Evolutionary conservation across 2,113 vertebrate species (phyloP).

Genomic region (Varanus salvator): DNA sequence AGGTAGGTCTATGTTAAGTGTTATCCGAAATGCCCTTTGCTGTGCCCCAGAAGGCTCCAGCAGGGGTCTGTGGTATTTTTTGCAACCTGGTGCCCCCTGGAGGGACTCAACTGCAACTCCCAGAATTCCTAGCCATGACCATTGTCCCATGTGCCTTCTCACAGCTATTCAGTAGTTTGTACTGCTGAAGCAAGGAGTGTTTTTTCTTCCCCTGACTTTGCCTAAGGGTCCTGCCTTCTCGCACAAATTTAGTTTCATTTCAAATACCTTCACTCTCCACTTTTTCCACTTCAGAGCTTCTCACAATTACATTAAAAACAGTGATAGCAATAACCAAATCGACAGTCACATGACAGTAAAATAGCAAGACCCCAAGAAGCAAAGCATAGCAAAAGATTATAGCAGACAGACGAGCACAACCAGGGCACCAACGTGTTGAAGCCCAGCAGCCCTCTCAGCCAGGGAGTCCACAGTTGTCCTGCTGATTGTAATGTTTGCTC

Average conservation of each 20-base stretch:
- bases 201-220: not conserved
- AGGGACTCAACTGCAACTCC: too few species aligned
- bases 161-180: not conserved
- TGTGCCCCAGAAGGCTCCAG: not conserved
- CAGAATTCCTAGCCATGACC: too few species aligned
- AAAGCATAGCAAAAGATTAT: not conserved
- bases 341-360: not conserved
- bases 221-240: too few species aligned
- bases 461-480: not conserved
- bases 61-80: too few species aligned
- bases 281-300: too few species aligned
- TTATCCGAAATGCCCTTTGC: not conserved
- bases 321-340: too few species aligned
- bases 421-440: not conserved
- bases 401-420: not conserved
- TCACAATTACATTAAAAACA: not conserved
- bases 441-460: not conserved
- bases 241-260: too few species aligned
- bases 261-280: too few species aligned
- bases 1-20: slow-evolving; percentile 65
- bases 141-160: too few species aligned
- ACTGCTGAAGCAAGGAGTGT: not conserved
- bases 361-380: too few species aligned
- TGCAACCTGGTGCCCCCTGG: too few species aligned
- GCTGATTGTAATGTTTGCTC: not conserved